A percentile compares a stretch with the other conserved stretches of the same genome.
phyloP scores from a whole-genome alignment of 2,888 invertebrate species.

The Cryptophagus acutangulus region DNA sequence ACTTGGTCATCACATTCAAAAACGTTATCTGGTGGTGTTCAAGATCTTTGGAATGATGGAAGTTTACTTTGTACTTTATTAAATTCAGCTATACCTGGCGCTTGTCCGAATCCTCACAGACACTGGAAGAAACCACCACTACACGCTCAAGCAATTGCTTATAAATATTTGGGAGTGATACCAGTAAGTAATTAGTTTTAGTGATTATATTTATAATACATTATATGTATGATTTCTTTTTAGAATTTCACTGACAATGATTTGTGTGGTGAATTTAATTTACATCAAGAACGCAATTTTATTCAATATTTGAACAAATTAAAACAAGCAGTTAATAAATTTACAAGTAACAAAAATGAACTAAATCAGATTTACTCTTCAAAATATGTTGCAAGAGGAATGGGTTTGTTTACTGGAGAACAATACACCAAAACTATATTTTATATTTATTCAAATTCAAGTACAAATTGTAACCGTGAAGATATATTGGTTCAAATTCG shows the following conservation, averaged over 20 bases:
- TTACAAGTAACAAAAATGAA: conserved; percentile 23
- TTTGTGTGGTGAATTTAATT: conserved; percentile 50
- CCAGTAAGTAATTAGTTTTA: conserved; percentile 47
- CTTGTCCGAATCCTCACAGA: conserved; percentile 52
- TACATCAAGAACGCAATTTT: conserved; percentile 55
- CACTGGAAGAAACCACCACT: conserved; percentile 51
- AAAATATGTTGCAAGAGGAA: conserved; percentile 57
- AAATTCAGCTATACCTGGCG: conserved; percentile 57
- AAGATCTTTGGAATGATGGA: conserved; percentile 55
- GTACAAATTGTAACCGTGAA: conserved; percentile 18
- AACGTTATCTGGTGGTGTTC: conserved; percentile 49
- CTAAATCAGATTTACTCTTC: conserved; percentile 36
- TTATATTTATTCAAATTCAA: conserved; percentile 51
- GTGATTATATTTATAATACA: neutral
- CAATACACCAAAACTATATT: conserved; percentile 54
- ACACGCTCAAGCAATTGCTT: conserved; percentile 58
- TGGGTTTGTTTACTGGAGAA: conserved; percentile 57
- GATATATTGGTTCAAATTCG: conserved; percentile 38
- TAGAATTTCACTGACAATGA: conserved; percentile 58
- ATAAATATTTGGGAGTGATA: conserved; percentile 56
- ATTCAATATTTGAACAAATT: conserved; percentile 53
- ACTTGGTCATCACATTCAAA: conserved; percentile 34
- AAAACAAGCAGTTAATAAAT: conserved; percentile 41
- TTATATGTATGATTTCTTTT: conserved; percentile 37
- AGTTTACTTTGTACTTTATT: conserved; percentile 57